Base-by-base conservation (phyloP, 2,888 invertebrate genomes). In the Orchestes rusci region DNA sequence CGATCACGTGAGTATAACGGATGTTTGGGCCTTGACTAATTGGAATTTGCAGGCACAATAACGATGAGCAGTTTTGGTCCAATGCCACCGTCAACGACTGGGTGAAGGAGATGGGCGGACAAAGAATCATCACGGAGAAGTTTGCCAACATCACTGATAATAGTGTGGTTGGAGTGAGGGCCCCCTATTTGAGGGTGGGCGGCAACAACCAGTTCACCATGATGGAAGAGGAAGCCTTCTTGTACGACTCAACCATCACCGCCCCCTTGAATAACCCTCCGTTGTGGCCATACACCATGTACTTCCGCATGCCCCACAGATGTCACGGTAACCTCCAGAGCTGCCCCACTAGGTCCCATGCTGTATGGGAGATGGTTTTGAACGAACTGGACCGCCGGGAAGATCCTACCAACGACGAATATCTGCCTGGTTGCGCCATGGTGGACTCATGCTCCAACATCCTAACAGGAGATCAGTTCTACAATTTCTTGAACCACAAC, bases 271-370 rank as follows among this genome's bases (percentile, higher is more conserved):
- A 85, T 55, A 89, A 91, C 65, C 90, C 90, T 15, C 93, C 93
- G 39, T 80, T 92, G 55, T 96, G 96, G 96, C 96, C 96, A 2
- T 96, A 96, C 75, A 96, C 95, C 45, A 87, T 96, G 84, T 94
- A 95, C 76, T 94, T 92, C 79, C 82, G 89, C 60, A 91, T 94
- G 88, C 91, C 93, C 0, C 93, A 92, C 69, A 80, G 87, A 48
- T 94, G 94, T 63, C 91, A 92, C 65, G 92, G 92, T 51, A 92
- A 92, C 69, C 71, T 90, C 45, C 92, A 92, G 67, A 88, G 82
- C 65, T 92, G 91, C 65, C 91, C 91, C 8, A 91, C 90, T 2
- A 81, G 91, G 64, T 88, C 88, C 53, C 92, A 92, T 68, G 91
- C 92, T 35, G 91, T 92, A 27, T 93, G 92, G 92, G 92, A 93